Evolutionary conservation across 2,797 vertebrate genomes (phyloP).

Genomic region (Poeciliopsis paucimaculata): DNA sequence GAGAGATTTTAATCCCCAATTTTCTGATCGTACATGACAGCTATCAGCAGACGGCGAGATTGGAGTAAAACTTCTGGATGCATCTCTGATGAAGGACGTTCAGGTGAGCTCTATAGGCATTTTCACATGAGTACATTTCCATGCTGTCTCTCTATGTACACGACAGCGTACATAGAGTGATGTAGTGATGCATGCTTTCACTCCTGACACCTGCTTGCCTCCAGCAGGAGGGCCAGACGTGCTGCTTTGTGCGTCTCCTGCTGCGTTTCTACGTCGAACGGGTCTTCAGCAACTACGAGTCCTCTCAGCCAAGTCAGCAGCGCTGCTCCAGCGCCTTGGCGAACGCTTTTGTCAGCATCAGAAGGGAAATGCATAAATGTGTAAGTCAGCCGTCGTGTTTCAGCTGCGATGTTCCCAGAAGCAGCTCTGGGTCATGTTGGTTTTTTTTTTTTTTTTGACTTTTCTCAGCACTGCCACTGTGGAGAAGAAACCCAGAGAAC

Average conservation of each 20-base stretch:
- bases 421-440: no score
- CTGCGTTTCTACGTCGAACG: slow-evolving; percentile 82
- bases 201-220: slow-evolving; percentile 15
- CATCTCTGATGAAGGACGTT: slow-evolving; percentile 63
- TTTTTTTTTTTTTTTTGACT: no score
- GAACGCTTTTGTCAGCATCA: slow-evolving; percentile 82
- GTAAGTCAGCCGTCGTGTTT: slow-evolving; percentile 64
- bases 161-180: no score
- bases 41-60: slow-evolving; percentile 67
- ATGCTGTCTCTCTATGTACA: background rate
- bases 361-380: slow-evolving; percentile 76
- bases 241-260: slow-evolving; percentile 81
- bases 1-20: background rate
- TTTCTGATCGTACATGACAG: slow-evolving; percentile 50
- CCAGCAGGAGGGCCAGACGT: slow-evolving; percentile 75
- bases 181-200: background rate
- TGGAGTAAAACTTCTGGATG: slow-evolving; percentile 71
- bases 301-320: slow-evolving; percentile 63
- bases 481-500: slow-evolving; percentile 66
- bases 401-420: background rate
- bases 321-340: slow-evolving; percentile 79
- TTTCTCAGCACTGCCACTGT: slow-evolving; percentile 75
- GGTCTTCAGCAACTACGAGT: slow-evolving; percentile 76
- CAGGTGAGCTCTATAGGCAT: slow-evolving; percentile 62
- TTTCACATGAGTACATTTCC: background rate